These are phyloP conservation scores for Turritopsis dohrnii DNA, from an alignment of 30 jellyfish, hydroid and myxozoan genomes.

Conservation along the genomic window DNA sequence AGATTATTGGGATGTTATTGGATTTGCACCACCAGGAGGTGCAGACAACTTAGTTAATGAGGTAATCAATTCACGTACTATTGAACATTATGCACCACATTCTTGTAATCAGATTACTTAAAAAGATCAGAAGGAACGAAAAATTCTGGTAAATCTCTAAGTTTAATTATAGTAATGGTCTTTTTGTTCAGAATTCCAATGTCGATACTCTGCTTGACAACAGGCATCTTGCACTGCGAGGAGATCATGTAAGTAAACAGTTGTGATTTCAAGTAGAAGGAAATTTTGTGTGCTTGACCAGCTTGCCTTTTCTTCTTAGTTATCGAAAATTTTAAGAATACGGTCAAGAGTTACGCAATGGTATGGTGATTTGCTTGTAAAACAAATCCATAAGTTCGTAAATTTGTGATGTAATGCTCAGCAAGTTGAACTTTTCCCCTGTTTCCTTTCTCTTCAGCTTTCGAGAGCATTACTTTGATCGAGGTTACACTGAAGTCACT, in stretches of 20 bases:
- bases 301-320: slow-evolving; percentile 28
- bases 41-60: slow-evolving; percentile 76
- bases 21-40: slow-evolving; percentile 98
- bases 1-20: slow-evolving; percentile 99
- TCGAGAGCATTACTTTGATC: slow-evolving; percentile 78
- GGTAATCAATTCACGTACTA: too few relatives aligned
- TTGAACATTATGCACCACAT: too few relatives aligned
- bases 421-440: too few relatives aligned
- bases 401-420: too few relatives aligned
- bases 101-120: too few relatives aligned
- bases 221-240: slow-evolving; percentile 90
- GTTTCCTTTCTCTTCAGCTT: slow-evolving; percentile 46
- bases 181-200: slow-evolving; percentile 67
- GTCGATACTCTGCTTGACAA: slow-evolving; percentile 90
- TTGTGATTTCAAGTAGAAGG: background rate
- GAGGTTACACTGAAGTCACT: slow-evolving; percentile 88
- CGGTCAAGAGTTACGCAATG: slow-evolving; percentile 91
- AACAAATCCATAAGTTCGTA: too few relatives aligned
- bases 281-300: background rate
- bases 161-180: background rate
- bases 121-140: too few relatives aligned
- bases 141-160: too few relatives aligned
- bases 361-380: slow-evolving; percentile 32
- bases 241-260: slow-evolving; percentile 68
- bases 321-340: slow-evolving; percentile 70